Evolutionary conservation across 2,797 vertebrate species (phyloP).

Genomic region (Ceryle rudis): DNA sequence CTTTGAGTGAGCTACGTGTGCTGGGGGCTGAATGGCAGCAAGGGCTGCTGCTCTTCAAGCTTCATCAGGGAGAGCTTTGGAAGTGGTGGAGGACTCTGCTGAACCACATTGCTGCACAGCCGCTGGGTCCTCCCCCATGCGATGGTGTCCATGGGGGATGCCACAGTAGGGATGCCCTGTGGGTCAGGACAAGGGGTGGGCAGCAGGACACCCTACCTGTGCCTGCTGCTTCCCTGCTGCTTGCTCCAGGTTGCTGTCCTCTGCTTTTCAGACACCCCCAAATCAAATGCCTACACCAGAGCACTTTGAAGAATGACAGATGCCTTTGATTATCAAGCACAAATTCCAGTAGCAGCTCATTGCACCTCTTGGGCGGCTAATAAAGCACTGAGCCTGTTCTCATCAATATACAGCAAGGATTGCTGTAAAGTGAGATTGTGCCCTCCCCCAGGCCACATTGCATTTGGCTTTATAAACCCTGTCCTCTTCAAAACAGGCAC

Average conservation of each 20-base stretch:
- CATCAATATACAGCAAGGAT: constrained; percentile 1
- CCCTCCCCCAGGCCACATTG: accelerated
- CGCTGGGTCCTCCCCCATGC: accelerated
- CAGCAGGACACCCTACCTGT: neutral
- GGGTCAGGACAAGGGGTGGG: neutral
- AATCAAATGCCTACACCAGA: neutral
- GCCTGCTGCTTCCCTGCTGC: neutral
- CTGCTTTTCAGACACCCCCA: accelerated
- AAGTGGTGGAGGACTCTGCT: neutral
- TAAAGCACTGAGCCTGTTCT: neutral
- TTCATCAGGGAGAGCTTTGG: neutral
- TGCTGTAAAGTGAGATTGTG: neutral
- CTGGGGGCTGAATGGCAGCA: neutral
- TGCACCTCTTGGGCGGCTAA: neutral
- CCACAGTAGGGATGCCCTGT: accelerated
- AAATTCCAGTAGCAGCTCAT: neutral
- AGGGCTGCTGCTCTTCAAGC: neutral
- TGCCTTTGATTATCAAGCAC: neutral
- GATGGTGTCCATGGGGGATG: accelerated
- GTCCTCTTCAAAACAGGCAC: neutral
- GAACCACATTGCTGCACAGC: neutral
- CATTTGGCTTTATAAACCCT: neutral
- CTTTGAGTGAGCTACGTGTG: accelerated
- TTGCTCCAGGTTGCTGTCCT: neutral
- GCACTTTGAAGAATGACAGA: neutral